Conservation (phyloP, 2,113 vertebrate species). For the Nycticorax nycticorax region DNA sequence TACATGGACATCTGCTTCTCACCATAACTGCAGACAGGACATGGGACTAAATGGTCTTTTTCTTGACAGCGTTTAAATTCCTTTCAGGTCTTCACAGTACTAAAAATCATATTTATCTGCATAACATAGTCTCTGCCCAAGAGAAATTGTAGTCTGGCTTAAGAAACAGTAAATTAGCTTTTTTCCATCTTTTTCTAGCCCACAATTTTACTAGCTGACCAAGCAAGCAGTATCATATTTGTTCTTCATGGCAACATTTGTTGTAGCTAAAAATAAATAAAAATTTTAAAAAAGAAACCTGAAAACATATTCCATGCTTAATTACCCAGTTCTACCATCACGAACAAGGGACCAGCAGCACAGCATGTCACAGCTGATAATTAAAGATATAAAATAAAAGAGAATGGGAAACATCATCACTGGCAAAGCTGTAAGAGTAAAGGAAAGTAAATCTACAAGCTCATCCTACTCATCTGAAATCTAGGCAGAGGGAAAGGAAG, state of each 20-base stretch:
- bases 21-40: not conserved
- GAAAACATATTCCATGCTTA: not conserved
- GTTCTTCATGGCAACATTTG: not conserved
- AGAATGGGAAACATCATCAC: not conserved
- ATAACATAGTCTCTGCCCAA: not conserved
- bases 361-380: not conserved
- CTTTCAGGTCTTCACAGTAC: not conserved
- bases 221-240: not conserved
- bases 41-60: not conserved
- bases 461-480: not conserved
- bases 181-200: not conserved
- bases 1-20: not conserved
- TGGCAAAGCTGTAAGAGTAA: not conserved
- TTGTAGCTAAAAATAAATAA: not conserved
- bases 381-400: not conserved
- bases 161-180: not conserved
- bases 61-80: not conserved
- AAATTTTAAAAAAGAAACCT: not conserved
- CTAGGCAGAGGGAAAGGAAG: not conserved
- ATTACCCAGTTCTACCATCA: not conserved
- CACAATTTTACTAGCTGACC: not conserved
- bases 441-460: not conserved
- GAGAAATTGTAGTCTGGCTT: not conserved
- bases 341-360: rapidly evolving
- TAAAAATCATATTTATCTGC: not conserved